A percentile compares a stretch with the other conserved stretches of the same genome.
phyloP scores from a whole-genome alignment of 2,888 invertebrate genomes.

The Drosophila affinis region DNA sequence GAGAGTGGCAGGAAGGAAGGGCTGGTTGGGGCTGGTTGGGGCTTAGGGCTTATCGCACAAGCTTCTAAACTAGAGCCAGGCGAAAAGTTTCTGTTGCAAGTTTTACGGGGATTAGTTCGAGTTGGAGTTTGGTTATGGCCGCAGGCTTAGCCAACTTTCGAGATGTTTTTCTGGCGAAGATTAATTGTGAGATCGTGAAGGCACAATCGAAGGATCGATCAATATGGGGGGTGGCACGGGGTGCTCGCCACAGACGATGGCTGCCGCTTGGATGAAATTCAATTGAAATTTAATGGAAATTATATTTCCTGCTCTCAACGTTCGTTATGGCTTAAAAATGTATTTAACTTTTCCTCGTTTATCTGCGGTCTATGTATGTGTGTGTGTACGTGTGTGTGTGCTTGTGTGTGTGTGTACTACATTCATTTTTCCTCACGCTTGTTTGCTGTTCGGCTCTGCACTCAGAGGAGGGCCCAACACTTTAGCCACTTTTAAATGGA shows the following conservation, averaged over 20 bases:
- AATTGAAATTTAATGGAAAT: no score
- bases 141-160: constrained; percentile 17
- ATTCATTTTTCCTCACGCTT: not conserved
- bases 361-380: not conserved
- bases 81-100: constrained; percentile 22
- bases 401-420: not conserved
- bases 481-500: constrained; percentile 66
- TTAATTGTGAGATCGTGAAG: constrained; percentile 8
- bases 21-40: not conserved
- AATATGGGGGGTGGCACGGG: no score
- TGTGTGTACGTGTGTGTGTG: constrained; percentile 4
- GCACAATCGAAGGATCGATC: not conserved
- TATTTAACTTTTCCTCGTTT: no score
- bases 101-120: constrained; percentile 22
- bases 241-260: no score
- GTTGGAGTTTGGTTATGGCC: not conserved
- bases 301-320: no score
- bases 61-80: constrained; percentile 14
- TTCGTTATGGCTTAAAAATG: no score
- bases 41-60: constrained; percentile 10
- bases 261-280: no score
- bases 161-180: constrained; percentile 9
- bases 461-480: constrained; percentile 50
- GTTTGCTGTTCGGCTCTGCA: constrained; percentile 25
- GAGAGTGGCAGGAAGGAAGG: not conserved